phyloP scores from a whole-genome alignment of 2,113 vertebrate genomes.

The Regulus satrapa region DNA sequence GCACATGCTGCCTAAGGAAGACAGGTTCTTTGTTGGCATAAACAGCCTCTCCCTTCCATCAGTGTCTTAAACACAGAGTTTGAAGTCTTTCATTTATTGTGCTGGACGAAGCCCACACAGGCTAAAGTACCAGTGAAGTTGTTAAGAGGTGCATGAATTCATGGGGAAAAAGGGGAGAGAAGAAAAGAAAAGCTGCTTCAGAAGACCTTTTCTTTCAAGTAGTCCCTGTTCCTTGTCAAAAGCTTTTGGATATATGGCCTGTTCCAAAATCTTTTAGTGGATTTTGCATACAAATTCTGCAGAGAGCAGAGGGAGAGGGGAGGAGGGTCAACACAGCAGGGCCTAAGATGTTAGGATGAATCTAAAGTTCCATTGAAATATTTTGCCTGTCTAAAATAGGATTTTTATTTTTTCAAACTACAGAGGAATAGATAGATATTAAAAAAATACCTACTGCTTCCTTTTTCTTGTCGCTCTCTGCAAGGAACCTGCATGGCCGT shows the following conservation, averaged over 20 bases:
- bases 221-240: constrained; percentile 54
- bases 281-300: constrained; percentile 33
- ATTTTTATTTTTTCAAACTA: constrained; percentile 46
- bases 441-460: constrained; percentile 45
- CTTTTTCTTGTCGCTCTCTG: constrained; percentile 3
- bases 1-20: not conserved
- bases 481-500: not conserved
- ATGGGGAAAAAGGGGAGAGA: not conserved
- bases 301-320: constrained; percentile 8
- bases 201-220: constrained; percentile 50
- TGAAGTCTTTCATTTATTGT: constrained; percentile 17
- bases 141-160: constrained; percentile 19
- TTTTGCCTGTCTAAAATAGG: constrained; percentile 34
- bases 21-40: not conserved
- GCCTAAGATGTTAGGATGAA: constrained; percentile 38
- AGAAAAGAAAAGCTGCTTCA: constrained; percentile 14
- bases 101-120: constrained; percentile 19
- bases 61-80: not conserved
- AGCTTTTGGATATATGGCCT: constrained; percentile 27
- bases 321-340: constrained; percentile 46
- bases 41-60: not conserved
- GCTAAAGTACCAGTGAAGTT: constrained; percentile 13
- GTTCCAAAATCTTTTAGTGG: constrained; percentile 12
- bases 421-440: constrained; percentile 21
- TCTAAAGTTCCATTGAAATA: constrained; percentile 48